These are phyloP conservation scores for Porites australiensis DNA, from an alignment of 64 coral and sea anemone genomes.

Conservation along the genomic window DNA sequence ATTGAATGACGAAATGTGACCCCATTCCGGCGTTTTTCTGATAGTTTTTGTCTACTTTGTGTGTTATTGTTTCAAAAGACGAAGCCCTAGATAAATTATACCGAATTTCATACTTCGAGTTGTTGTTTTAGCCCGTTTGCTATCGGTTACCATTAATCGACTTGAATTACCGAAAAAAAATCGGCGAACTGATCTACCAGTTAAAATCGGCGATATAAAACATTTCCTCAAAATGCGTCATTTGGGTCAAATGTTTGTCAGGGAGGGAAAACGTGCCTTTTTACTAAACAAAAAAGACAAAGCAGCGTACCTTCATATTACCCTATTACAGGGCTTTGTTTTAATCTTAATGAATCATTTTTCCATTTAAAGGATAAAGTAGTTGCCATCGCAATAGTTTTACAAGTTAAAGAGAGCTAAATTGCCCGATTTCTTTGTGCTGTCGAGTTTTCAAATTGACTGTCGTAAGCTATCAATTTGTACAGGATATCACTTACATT, in stretches of 20 bases:
- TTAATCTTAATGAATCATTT: constrained; percentile 24
- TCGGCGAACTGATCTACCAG: not conserved
- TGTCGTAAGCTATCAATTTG: not conserved
- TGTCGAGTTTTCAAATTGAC: constrained; percentile 31
- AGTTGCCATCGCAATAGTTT: constrained; percentile 18
- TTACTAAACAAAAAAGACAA: not conserved
- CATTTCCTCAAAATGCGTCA: not conserved
- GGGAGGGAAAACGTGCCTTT: not conserved
- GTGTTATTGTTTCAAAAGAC: not conserved
- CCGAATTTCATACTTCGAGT: not conserved
- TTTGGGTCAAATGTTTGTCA: not conserved
- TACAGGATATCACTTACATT: constrained; percentile 47
- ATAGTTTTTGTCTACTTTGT: not conserved
- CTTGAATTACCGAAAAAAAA: not conserved
- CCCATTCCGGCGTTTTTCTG: not conserved
- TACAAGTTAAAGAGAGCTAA: not conserved
- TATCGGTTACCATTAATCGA: not conserved
- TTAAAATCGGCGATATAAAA: not conserved
- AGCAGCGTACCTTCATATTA: not conserved
- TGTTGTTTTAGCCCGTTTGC: not conserved
- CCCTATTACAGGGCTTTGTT: constrained; percentile 16
- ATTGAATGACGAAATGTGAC: not conserved
- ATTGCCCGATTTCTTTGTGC: constrained; percentile 21
- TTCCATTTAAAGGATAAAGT: not conserved
- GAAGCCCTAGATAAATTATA: not conserved